Evolutionary conservation across 2,797 vertebrate species (phyloP).

Genomic region (Neoniphon sammara): DNA sequence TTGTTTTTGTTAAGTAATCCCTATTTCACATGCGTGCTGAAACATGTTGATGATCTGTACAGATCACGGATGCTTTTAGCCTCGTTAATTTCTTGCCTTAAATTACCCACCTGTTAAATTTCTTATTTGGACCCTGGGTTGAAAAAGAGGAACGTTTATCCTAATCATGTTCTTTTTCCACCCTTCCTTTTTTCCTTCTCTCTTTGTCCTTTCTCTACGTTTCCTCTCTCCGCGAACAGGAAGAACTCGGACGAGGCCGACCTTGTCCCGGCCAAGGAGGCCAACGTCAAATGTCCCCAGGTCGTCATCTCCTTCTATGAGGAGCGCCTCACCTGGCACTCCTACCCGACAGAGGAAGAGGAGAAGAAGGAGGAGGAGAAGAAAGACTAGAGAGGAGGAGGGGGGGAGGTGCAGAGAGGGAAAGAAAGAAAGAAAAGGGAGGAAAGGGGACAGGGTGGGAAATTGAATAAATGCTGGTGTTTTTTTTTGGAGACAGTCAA

Average conservation of each 20-base stretch:
- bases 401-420: neutral
- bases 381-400: slow-evolving; percentile 76
- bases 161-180: no score
- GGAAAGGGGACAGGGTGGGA: slow-evolving; percentile 44
- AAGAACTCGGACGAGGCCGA: slow-evolving; percentile 97
- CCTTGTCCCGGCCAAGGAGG: slow-evolving; percentile 96
- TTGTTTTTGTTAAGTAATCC: no score
- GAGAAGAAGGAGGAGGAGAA: slow-evolving; percentile 99
- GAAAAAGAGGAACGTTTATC: no score
- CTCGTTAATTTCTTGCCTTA: no score
- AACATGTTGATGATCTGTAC: no score
- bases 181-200: no score
- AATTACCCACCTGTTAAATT: no score
- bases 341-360: slow-evolving; percentile 96
- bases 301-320: slow-evolving; percentile 99
- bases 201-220: no score
- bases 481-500: slow-evolving; percentile 30
- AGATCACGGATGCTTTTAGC: no score
- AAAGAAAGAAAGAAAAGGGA: slow-evolving; percentile 12
- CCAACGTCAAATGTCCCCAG: slow-evolving; percentile 93
- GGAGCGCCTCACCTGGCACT: slow-evolving; percentile 97
- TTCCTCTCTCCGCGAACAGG: slow-evolving; percentile 77
- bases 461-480: slow-evolving; percentile 45
- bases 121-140: no score
- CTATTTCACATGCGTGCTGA: no score